phyloP scores from a whole-genome alignment of 1,140 invertebrate species.

The Papilio dardanus region DNA sequence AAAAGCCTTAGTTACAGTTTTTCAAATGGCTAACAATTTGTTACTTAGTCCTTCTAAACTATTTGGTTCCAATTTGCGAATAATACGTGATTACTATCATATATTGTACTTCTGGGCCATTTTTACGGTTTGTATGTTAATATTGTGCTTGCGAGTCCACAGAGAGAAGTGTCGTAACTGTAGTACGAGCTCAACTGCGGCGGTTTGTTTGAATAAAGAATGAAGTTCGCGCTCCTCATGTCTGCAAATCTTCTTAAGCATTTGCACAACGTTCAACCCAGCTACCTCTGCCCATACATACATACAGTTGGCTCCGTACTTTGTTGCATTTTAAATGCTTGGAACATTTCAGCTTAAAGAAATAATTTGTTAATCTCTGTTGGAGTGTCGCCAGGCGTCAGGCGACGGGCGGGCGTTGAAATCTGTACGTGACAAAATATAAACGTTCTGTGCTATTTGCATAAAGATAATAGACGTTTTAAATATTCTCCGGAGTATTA shows the following conservation, averaged over 20 bases:
- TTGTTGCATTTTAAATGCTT: background rate
- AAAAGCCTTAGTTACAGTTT: too few species aligned
- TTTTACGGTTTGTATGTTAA: constrained; percentile 2
- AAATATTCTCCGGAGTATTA: background rate
- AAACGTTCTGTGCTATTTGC: constrained; percentile 3
- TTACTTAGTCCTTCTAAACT: too few species aligned
- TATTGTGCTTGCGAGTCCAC: background rate
- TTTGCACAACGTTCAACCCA: background rate
- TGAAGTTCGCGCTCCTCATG: background rate
- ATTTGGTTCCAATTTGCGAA: too few species aligned
- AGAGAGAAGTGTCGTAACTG: background rate
- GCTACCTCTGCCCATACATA: background rate
- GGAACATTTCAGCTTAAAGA: background rate
- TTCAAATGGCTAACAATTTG: too few species aligned
- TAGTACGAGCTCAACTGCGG: background rate
- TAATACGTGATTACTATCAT: too few species aligned
- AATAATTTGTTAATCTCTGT: background rate
- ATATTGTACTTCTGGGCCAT: too few species aligned
- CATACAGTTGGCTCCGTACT: too few species aligned
- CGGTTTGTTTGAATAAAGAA: background rate
- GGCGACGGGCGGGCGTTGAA: background rate
- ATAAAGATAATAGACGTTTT: background rate
- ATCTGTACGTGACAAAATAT: background rate
- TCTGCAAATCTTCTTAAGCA: background rate
- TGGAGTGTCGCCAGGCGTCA: background rate